phyloP scores from a whole-genome alignment of 2,797 vertebrate genomes.

The Danionella dracula region DNA sequence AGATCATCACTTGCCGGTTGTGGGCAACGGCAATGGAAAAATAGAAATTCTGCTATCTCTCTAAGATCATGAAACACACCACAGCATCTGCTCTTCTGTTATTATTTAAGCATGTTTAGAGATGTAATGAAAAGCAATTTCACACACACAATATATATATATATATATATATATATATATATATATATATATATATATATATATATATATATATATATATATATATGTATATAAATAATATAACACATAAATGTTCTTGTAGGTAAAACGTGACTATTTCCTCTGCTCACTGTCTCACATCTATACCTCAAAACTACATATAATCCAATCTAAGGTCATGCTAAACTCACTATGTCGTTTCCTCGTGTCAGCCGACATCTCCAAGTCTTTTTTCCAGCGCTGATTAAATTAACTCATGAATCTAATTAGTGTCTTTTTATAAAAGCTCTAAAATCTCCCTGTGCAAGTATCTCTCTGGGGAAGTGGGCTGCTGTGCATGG shows the following conservation, averaged over 20 bases:
- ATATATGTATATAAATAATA: too few species aligned
- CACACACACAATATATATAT: not conserved
- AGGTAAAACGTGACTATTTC: conserved; percentile 23
- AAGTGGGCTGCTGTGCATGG: conserved; percentile 21
- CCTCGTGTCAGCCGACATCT: conserved; percentile 37
- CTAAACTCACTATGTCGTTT: conserved; percentile 43
- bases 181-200: too few species aligned
- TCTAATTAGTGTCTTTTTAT: conserved; percentile 69
- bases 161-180: too few species aligned
- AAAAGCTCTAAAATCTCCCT: conserved; percentile 48
- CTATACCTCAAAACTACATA: conserved; percentile 18
- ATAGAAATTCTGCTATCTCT: conserved; percentile 9
- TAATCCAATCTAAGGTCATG: conserved; percentile 27
- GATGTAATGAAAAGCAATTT: not conserved
- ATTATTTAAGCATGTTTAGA: too few species aligned
- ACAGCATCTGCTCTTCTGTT: not conserved
- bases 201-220: too few species aligned
- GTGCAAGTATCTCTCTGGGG: conserved; percentile 42
- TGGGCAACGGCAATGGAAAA: conserved; percentile 6
- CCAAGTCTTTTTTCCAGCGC: conserved; percentile 28
- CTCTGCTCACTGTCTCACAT: not conserved
- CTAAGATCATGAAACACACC: conserved; percentile 5
- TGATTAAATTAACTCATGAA: conserved; percentile 54
- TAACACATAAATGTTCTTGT: conserved; percentile 27
- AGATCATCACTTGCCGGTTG: too few species aligned